Conservation (phyloP, 1,140 invertebrate genomes). For the Orchesella cincta region DNA sequence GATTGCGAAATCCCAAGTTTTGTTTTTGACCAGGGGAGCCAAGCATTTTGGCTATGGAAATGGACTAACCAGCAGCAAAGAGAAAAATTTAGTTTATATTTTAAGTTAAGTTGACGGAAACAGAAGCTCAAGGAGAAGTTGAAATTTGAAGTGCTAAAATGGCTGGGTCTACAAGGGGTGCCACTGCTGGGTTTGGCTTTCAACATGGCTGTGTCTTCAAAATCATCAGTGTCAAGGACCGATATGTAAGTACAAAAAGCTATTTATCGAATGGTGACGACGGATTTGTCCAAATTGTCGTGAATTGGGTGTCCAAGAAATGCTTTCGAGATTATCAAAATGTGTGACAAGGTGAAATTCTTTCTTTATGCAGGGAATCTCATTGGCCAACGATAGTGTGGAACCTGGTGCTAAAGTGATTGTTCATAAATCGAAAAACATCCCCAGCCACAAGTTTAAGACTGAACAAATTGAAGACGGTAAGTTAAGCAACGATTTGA, state of each 20-base stretch:
- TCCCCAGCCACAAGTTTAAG: slow-evolving; percentile 12
- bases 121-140: too few species aligned
- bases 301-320: too few species aligned
- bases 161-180: too few species aligned
- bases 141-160: too few species aligned
- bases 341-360: background rate
- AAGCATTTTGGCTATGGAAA: too few species aligned
- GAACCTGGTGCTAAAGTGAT: slow-evolving; percentile 1
- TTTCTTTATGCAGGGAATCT: background rate
- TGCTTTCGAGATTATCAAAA: too few species aligned
- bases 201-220: slow-evolving; percentile 2
- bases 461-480: slow-evolving; percentile 22
- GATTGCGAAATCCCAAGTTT: too few species aligned
- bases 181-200: background rate
- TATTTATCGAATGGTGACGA: background rate
- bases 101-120: too few species aligned
- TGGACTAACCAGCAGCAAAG: too few species aligned
- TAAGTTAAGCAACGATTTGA: background rate
- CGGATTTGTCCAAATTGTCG: background rate
- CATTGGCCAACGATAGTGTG: background rate
- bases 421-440: background rate
- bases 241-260: background rate
- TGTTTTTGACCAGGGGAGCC: too few species aligned
- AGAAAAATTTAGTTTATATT: too few species aligned
- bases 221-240: background rate